A percentile compares a stretch with the other conserved stretches of the same genome.
These are phyloP conservation scores for Triplophysa rosa DNA, from an alignment of 2,113 vertebrate species.

Conservation along the genomic window DNA sequence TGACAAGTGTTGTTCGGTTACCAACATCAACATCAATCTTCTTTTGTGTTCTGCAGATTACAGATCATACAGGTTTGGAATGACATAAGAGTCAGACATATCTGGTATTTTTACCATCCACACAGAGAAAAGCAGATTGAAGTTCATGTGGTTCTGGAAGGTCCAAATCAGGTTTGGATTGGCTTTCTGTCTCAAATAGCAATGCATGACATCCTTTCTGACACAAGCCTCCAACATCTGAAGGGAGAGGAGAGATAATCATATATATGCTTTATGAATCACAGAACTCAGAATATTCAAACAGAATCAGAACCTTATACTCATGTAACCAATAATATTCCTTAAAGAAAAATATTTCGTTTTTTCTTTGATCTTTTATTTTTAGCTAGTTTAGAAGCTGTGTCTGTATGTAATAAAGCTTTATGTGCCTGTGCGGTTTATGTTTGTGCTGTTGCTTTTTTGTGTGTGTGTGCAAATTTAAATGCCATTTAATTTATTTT, in stretches of 20 bases:
- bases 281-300: slow-evolving; percentile 19
- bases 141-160: slow-evolving; percentile 32
- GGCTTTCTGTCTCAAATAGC: slow-evolving; percentile 30
- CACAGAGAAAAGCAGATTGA: slow-evolving; percentile 20
- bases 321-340: neutral
- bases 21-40: too few species aligned
- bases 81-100: slow-evolving; percentile 3
- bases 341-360: neutral
- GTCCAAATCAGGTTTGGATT: slow-evolving; percentile 49
- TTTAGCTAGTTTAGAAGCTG: too few species aligned
- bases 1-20: too few species aligned
- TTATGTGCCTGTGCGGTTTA: neutral
- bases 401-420: too few species aligned
- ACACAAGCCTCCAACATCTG: slow-evolving; percentile 45
- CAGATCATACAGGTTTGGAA: too few species aligned
- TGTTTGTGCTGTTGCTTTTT: too few species aligned
- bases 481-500: neutral
- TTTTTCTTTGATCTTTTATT: too few species aligned
- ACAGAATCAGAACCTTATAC: slow-evolving; percentile 1
- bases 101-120: slow-evolving; percentile 26
- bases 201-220: slow-evolving; percentile 50
- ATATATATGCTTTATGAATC: slow-evolving; percentile 29
- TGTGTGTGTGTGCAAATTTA: neutral
- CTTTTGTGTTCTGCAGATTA: too few species aligned
- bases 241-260: slow-evolving; percentile 21